Conservation (phyloP, 2,113 vertebrate species). For the Camelus bactrianus region DNA sequence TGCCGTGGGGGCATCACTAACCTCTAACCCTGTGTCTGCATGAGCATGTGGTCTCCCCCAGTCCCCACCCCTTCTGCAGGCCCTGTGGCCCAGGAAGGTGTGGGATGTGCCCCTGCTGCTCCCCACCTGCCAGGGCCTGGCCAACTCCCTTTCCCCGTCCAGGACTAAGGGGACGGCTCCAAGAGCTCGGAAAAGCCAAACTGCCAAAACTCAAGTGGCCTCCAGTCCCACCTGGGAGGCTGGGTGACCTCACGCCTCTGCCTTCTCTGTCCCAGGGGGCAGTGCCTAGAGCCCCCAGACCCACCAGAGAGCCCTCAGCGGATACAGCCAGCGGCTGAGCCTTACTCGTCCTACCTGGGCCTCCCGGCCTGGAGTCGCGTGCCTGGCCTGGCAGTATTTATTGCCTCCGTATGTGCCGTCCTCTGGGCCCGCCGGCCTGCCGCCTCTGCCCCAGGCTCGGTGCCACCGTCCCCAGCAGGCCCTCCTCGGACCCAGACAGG, state of each 20-base stretch:
- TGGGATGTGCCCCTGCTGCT: conserved; percentile 73
- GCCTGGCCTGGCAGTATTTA: conserved; percentile 88
- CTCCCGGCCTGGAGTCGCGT: conserved; percentile 77
- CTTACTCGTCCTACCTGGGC: conserved; percentile 80
- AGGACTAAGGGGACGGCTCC: not conserved
- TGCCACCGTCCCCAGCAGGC: conserved; percentile 62
- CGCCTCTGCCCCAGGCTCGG: not conserved
- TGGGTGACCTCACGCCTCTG: conserved; percentile 22
- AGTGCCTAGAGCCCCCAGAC: not conserved
- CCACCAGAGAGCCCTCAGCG: conserved; percentile 57
- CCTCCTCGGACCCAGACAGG: conserved; percentile 59
- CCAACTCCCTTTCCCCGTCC: not conserved
- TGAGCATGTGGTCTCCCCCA: conserved; percentile 78
- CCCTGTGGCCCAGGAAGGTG: conserved; percentile 72
- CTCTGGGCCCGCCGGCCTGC: conserved; percentile 64
- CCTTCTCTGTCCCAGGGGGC: conserved; percentile 15
- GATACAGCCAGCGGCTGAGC: conserved; percentile 82
- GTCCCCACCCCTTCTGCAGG: conserved; percentile 53
- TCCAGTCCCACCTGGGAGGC: conserved; percentile 63
- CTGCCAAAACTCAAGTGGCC: conserved; percentile 69
- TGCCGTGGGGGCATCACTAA: conserved; percentile 67
- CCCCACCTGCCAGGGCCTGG: conserved; percentile 12
- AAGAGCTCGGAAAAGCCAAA: conserved; percentile 26
- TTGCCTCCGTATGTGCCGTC: conserved; percentile 82
- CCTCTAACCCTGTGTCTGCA: conserved; percentile 74